phyloP scores from a whole-genome alignment of 2,797 vertebrate genomes.

The Bucorvus abyssinicus region DNA sequence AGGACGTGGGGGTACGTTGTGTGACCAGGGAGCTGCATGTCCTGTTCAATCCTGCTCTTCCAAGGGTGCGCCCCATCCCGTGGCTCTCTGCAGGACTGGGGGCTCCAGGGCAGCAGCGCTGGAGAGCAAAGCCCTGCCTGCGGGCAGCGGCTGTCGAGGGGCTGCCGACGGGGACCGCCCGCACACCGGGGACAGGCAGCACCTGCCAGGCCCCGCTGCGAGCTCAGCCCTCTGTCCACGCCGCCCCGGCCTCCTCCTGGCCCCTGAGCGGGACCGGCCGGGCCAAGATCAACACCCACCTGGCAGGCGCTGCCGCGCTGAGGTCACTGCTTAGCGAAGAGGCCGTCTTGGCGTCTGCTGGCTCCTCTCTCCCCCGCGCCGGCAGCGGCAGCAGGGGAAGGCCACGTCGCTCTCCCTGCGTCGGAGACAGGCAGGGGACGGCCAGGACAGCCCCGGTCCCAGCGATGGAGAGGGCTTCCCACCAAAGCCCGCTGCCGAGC shows the following conservation, averaged over 20 bases:
- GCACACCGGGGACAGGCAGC: not conserved
- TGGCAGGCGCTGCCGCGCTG: not conserved
- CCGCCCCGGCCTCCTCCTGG: not conserved
- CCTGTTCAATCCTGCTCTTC: not conserved
- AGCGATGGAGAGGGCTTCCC: not conserved
- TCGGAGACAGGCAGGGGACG: not conserved
- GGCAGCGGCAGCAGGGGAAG: not conserved
- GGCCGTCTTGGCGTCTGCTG: not conserved
- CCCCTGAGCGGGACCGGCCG: fast-evolving
- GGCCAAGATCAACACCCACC: conserved; percentile 57
- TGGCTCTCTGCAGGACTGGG: fast-evolving
- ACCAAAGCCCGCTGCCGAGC: not conserved
- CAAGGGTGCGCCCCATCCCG: too few relatives aligned
- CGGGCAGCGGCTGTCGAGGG: fast-evolving
- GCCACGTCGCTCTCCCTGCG: not conserved
- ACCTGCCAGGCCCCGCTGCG: not conserved
- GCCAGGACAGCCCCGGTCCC: not conserved
- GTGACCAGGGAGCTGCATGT: not conserved
- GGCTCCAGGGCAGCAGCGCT: not conserved
- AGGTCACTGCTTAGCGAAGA: conserved; percentile 44
- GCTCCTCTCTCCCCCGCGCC: not conserved
- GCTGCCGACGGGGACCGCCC: not conserved
- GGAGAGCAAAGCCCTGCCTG: not conserved
- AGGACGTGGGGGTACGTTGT: fast-evolving
- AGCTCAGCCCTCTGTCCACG: not conserved